Evolutionary conservation across 2,797 vertebrate genomes (phyloP), one percentile per base, ranked within the genome.

Genomic region (Forpus xanthops): DNA sequence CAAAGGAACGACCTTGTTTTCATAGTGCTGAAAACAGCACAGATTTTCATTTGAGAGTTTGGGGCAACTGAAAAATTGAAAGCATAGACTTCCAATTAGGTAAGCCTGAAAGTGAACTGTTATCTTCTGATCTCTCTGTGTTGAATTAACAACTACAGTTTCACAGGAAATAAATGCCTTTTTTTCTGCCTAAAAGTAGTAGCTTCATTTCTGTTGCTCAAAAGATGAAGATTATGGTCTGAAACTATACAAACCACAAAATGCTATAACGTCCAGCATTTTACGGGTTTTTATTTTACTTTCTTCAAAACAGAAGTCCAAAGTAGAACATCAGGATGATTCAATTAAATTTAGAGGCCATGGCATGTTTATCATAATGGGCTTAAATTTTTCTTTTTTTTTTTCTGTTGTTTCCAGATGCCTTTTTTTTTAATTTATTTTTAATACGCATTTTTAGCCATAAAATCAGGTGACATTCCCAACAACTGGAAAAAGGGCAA

Each of bases 41-140:
- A 70, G n/a, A 75, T 82, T 84, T 87, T 23, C 25, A 49, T 66
- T 66, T 2, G 3, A 86, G 64, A 88, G 20, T 85, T 61, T 0
- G 1, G 30, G 17, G 28, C 16, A 76, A 39, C 50, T 85, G 39
- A 93, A 88, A 82, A 90, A 91, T 49, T 87, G 71, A 76, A 94
- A 92, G 23, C 0, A 0, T 15, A 93, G 84, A 60, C 47, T 84
- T 93, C 35, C 23, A 82, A 45, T 45, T 85, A 91, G 41, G 24
- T 70, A 67, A 76, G 25, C 21, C 44, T 81, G 42, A 68, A 94
- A 82, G 10, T 41, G 27, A 94, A 55, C 24, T 24, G 18, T 42
- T 86, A 21, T 72, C 52, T 95, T 70, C 47, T n/a, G 52, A 19
- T 44, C 23, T 72, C 39, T 61, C 42, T 67, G 11, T 47, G 14